Evolutionary conservation across 2,888 invertebrate species (phyloP).

Genomic region (Neelides folsomi): DNA sequence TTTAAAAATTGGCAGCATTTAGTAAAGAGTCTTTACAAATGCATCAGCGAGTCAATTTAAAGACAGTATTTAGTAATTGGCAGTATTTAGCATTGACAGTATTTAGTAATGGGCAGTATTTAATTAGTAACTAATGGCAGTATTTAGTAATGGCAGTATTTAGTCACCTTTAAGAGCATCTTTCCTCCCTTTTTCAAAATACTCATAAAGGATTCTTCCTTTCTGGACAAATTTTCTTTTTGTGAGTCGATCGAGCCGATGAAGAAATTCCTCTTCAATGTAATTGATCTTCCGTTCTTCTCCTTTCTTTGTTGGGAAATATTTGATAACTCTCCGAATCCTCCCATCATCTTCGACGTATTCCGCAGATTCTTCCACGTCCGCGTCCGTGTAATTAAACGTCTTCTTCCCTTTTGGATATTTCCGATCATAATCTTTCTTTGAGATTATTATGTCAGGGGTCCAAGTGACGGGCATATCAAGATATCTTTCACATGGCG

Average conservation of each 20-base stretch:
- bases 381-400: slow-evolving; percentile 54
- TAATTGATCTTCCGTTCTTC: slow-evolving; percentile 41
- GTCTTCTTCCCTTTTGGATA: slow-evolving; percentile 55
- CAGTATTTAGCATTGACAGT: too few species aligned
- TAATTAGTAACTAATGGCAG: too few species aligned
- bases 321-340: slow-evolving; percentile 47
- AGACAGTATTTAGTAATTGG: too few species aligned
- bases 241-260: slow-evolving; percentile 52
- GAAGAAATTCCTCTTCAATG: slow-evolving; percentile 45
- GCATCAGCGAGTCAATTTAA: too few species aligned
- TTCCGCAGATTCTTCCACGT: slow-evolving; percentile 63
- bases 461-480: slow-evolving; percentile 67
- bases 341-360: slow-evolving; percentile 62
- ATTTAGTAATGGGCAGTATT: too few species aligned
- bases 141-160: too few species aligned
- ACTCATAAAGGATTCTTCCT: slow-evolving; percentile 46
- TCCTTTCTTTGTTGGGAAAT: slow-evolving; percentile 51
- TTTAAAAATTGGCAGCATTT: neutral
- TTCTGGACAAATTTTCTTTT: slow-evolving; percentile 45
- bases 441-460: slow-evolving; percentile 49
- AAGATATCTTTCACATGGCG: slow-evolving; percentile 51
- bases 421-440: slow-evolving; percentile 47
- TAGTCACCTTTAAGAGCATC: slow-evolving; percentile 47
- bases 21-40: too few species aligned
- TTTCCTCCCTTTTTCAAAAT: slow-evolving; percentile 51